These are phyloP conservation scores for Hemitrygon akajei DNA, from an alignment of 2,797 vertebrate species.

Conservation along the genomic window DNA sequence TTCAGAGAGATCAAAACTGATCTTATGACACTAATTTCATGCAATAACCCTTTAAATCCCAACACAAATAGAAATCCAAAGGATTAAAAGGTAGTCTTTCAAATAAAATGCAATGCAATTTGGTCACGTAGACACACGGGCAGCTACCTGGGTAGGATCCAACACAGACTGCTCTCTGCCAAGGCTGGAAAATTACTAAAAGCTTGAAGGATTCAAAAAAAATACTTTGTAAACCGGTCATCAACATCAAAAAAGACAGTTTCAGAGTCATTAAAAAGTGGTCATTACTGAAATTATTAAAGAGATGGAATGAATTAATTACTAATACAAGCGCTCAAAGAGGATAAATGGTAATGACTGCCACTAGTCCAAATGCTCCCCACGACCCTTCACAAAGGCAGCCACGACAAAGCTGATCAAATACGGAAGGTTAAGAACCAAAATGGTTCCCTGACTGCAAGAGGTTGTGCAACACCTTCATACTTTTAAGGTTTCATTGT, in stretches of 20 bases:
- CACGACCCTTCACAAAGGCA: neutral
- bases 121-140: no score
- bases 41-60: no score
- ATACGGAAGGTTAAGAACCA: neutral
- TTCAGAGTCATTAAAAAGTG: neutral
- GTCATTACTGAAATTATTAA: neutral
- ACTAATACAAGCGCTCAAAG: neutral
- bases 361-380: neutral
- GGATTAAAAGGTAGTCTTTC: neutral
- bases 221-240: neutral
- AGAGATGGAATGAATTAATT: neutral
- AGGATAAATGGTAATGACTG: neutral
- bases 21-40: no score
- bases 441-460: neutral
- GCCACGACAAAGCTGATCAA: neutral
- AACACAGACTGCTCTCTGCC: neutral
- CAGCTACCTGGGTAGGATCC: neutral
- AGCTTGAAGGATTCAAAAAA: neutral
- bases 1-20: no score
- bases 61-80: neutral
- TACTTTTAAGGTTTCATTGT: neutral
- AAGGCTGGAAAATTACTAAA: neutral
- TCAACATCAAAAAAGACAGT: neutral
- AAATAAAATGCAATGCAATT: no score
- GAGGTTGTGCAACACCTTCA: neutral